These are phyloP conservation scores for Lamellibrachia luymesi DNA, from an alignment of 1,140 invertebrate genomes.

Conservation along the genomic window DNA sequence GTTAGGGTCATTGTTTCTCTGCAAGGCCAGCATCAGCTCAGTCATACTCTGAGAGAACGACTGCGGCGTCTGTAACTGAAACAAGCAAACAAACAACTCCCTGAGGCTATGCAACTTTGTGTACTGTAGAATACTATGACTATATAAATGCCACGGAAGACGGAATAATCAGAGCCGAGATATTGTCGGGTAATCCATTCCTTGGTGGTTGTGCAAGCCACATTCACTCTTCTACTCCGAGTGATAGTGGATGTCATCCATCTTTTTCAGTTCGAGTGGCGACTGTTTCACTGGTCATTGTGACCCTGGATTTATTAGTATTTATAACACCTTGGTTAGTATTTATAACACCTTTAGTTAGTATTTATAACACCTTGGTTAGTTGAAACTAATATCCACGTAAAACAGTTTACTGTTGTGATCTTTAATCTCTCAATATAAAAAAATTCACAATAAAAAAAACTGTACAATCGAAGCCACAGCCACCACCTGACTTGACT, in stretches of 20 bases:
- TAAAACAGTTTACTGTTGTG: not conserved
- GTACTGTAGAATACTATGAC: not conserved
- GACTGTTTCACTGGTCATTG: no score
- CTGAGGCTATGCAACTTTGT: not conserved
- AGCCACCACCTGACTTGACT: conserved; percentile 19
- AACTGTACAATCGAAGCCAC: not conserved
- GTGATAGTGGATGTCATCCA: no score
- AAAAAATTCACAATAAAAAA: not conserved
- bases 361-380: no score
- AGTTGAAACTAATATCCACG: not conserved
- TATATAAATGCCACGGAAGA: not conserved
- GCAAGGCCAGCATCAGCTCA: conserved; percentile 87
- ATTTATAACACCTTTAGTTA: no score
- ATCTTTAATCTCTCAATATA: not conserved
- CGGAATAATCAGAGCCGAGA: no score
- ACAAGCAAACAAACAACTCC: conserved; percentile 9
- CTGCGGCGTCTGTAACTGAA: conserved; percentile 76
- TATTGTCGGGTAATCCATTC: no score
- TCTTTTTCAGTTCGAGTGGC: no score
- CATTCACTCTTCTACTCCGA: no score
- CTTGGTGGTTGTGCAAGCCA: no score
- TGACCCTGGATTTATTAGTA: no score
- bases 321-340: no score
- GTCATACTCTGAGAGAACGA: conserved; percentile 64
- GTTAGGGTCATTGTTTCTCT: conserved; percentile 85